These are phyloP conservation scores for Mamestra configurata DNA, from an alignment of 1,140 invertebrate genomes.

Conservation along the genomic window DNA sequence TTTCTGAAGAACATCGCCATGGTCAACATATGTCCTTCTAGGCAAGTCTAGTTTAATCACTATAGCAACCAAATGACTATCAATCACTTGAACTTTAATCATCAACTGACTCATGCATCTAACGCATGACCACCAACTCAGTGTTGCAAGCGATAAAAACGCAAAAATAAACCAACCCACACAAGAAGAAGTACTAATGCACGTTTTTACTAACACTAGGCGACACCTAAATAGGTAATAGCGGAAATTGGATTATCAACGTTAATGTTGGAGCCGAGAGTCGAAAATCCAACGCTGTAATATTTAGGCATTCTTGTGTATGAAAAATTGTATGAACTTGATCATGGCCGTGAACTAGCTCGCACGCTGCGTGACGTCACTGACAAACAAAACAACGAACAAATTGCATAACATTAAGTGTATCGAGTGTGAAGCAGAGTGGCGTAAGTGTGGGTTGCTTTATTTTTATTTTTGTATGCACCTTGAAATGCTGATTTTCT, in stretches of 20 bases:
- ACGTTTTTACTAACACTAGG: too few species aligned
- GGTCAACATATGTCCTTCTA: too few species aligned
- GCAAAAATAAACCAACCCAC: conserved; percentile 7
- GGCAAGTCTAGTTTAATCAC: neutral
- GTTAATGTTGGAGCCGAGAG: too few species aligned
- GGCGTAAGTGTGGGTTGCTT: conserved; percentile 10
- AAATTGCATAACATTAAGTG: conserved; percentile 73
- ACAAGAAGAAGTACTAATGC: conserved; percentile 8
- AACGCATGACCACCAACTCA: neutral
- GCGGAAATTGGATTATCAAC: too few species aligned
- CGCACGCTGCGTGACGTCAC: conserved; percentile 72
- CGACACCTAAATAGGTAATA: too few species aligned
- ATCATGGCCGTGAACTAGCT: conserved; percentile 71
- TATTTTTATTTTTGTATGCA: conserved; percentile 3
- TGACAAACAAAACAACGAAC: conserved; percentile 64
- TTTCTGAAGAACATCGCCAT: too few species aligned
- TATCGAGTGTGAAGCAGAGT: conserved; percentile 32
- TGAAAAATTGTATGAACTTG: conserved; percentile 69
- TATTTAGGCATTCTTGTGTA: conserved; percentile 15
- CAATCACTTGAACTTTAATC: neutral
- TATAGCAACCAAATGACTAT: neutral
- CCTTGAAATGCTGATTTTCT: neutral
- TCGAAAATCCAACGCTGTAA: too few species aligned
- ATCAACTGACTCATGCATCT: conserved; percentile 1
- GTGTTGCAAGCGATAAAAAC: conserved; percentile 5